Base-by-base conservation (phyloP, 1,140 invertebrate genomes). In the Heliconius hermathena region DNA sequence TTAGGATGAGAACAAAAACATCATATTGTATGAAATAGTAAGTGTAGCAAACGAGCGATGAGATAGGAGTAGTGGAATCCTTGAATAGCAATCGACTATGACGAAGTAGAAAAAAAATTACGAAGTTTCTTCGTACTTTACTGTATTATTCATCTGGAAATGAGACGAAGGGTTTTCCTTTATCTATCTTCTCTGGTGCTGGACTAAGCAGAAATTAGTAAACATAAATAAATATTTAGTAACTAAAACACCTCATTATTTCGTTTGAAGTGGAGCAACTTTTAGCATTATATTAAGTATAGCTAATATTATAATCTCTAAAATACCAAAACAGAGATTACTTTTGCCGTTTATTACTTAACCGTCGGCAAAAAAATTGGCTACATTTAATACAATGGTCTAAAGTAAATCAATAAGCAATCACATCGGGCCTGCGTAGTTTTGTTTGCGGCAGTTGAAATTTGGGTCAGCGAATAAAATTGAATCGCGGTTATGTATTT, bases 371-470 rank as follows among this genome's bases (percentile, higher is more conserved):
- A 72, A 77, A 33, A 76, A 70, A 77, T 77, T 72, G n/a, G 76
- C 76, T 22, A 74, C 76, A 49, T 73, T 88, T 88, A 83, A 86
- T 88, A 90, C 84, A 88, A 89, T 88, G 26, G 81, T 89, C 85
- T 82, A 86, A 90, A 90, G 90, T 91, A 88, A 89, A 91, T 91
- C 89, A 89, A 91, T 91, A 91, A 86, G 83, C 87, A 89, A 91
- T 91, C 87, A 89, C 77, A 86, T 57, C 84, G 86, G 85, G 82
- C 86, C 84, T 89, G 89, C 87, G 88, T 90, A 88, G 88, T 90
- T 89, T 88, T 88, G 85, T 82, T 80, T 81, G 85, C 82, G 80
- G 81, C 80, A 49, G 49, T 77, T 80, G 81, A 87, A 82, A 90
- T 87, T 85, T 86, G 86, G 89, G 88, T 90, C 89, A 89, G 79